Evolutionary conservation across 2,113 vertebrate species (phyloP).

Genomic region (Paramormyrops kingsleyae): DNA sequence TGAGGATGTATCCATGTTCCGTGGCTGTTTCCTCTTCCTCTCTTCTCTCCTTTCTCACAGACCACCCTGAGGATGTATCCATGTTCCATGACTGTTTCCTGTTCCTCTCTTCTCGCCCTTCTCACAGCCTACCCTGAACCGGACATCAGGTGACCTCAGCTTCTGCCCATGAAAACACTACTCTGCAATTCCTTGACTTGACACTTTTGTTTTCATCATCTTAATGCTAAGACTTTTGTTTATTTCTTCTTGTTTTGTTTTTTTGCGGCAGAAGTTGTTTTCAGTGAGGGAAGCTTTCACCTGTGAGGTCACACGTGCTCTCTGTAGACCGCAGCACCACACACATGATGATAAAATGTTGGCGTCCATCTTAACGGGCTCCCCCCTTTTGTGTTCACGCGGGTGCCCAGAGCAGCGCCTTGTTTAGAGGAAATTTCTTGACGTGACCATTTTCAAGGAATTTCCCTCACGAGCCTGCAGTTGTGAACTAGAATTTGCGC

Average conservation of each 20-base stretch:
- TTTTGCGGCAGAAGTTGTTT: neutral
- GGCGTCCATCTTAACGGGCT: constrained; percentile 31
- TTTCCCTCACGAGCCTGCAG: constrained; percentile 39
- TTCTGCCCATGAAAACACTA: neutral
- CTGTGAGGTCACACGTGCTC: constrained; percentile 53
- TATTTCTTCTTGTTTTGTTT: neutral
- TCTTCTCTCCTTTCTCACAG: too few relatives aligned
- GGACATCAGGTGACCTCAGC: neutral
- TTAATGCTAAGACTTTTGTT: neutral
- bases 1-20: neutral
- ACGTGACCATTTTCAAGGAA: constrained; percentile 45
- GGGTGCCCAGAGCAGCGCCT: constrained; percentile 44
- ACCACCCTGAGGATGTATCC: neutral
- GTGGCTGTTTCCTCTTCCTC: too few relatives aligned
- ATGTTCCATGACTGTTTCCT: neutral
- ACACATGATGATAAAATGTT: constrained; percentile 46
- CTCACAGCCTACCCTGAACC: neutral
- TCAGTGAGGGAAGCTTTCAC: constrained; percentile 45
- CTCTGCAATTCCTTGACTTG: neutral
- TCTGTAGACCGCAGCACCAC: constrained; percentile 46
- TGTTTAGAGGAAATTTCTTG: constrained; percentile 32
- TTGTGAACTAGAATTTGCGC: constrained; percentile 40
- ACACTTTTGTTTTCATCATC: neutral
- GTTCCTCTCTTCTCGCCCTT: neutral
- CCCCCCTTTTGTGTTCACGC: constrained; percentile 37